Percentiles rank a stretch among this genome's conserved stretches.
These are phyloP conservation scores for Plumapathes pennacea DNA, from an alignment of 92 coral and sea anemone species.

Conservation along the genomic window DNA sequence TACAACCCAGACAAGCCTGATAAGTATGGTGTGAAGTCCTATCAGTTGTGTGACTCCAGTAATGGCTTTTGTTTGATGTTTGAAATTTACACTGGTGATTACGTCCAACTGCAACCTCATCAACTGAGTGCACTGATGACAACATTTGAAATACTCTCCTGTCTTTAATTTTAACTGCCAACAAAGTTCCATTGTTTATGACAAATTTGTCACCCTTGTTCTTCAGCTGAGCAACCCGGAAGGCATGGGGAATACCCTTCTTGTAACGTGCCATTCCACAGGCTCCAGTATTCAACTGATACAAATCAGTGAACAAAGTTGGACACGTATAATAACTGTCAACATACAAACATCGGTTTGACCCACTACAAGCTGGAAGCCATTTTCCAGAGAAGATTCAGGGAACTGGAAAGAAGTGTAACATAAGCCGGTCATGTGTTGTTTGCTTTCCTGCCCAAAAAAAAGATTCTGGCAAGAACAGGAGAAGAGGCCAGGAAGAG, in stretches of 20 bases:
- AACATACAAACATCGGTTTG: no score
- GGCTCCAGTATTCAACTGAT: conserved; percentile 19
- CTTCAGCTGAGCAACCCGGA: background rate
- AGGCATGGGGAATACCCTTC: conserved; percentile 8
- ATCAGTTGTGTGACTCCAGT: conserved; percentile 21
- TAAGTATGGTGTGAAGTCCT: conserved; percentile 14
- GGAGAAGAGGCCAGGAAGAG: conserved; percentile 11
- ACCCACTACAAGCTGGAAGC: conserved; percentile 1
- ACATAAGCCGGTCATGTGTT: conserved; percentile 2
- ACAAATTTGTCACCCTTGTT: conserved; percentile 15
- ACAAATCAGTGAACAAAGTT: conserved; percentile 10
- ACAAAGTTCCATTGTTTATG: conserved; percentile 7
- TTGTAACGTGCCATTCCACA: conserved; percentile 10
- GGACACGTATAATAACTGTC: conserved; percentile 17
- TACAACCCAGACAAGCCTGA: conserved; percentile 26
- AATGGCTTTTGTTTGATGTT: conserved; percentile 10
- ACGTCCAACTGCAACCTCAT: conserved; percentile 4
- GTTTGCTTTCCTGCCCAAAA: conserved; percentile 12
- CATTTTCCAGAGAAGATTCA: conserved; percentile 1
- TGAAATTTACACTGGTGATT: conserved; percentile 20
- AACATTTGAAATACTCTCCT: conserved; percentile 2
- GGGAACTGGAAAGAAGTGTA: background rate
- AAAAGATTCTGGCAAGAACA: conserved; percentile 2
- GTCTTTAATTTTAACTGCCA: conserved; percentile 4
- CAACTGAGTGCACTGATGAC: conserved; percentile 8